A percentile compares a stretch with the other conserved stretches of the same genome.
Conservation (phyloP, 2,888 invertebrate species). For the Drosophila limbata region DNA sequence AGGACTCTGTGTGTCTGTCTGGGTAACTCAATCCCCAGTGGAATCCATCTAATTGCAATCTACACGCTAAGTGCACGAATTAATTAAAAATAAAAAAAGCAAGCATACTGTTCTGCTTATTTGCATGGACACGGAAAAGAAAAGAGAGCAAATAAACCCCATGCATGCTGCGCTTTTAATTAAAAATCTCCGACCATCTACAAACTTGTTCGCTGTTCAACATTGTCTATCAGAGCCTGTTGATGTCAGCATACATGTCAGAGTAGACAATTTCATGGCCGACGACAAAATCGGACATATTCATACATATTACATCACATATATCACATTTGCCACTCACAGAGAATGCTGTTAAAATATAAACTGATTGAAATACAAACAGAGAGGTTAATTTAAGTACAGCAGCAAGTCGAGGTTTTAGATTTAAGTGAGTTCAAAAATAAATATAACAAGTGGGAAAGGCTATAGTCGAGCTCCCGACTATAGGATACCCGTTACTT, state of each 20-base stretch:
- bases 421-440: background rate
- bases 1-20: constrained; percentile 12
- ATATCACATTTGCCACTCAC: background rate
- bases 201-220: constrained; percentile 22
- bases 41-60: constrained; percentile 64
- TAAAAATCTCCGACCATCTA: constrained; percentile 38
- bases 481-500: no score
- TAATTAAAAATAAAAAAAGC: constrained; percentile 61
- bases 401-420: background rate
- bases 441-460: no score
- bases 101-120: constrained; percentile 32
- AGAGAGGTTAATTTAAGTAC: background rate
- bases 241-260: constrained; percentile 25
- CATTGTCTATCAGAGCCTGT: constrained; percentile 14
- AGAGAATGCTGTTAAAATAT: background rate
- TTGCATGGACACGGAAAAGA: constrained; percentile 23
- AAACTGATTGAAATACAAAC: background rate
- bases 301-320: background rate
- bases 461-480: no score
- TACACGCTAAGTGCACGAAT: constrained; percentile 75
- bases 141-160: background rate
- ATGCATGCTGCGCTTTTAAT: constrained; percentile 51
- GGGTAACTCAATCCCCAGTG: constrained; percentile 64
- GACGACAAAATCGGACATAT: constrained; percentile 21
- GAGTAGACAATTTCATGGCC: constrained; percentile 48